phyloP scores from a whole-genome alignment of 2,113 vertebrate species.

The Amblyornis subalaris region DNA sequence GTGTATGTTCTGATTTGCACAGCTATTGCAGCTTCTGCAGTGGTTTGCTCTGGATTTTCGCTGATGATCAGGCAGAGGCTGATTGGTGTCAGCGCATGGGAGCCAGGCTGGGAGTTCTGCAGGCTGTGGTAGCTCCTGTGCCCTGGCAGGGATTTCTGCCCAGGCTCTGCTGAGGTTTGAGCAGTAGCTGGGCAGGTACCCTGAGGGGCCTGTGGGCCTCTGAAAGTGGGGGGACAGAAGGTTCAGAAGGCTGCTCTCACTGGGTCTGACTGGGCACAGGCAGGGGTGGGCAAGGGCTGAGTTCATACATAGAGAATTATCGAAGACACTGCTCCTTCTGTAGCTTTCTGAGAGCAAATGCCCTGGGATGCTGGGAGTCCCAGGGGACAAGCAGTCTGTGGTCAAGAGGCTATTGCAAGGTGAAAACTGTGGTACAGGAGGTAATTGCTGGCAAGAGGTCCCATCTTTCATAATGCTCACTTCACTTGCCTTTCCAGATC shows the following conservation, averaged over 20 bases:
- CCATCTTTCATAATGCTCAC: not conserved
- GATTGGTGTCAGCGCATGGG: not conserved
- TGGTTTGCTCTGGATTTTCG: slow-evolving; percentile 17
- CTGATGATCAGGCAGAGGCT: not conserved
- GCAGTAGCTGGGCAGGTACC: not conserved
- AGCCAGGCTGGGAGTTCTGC: not conserved
- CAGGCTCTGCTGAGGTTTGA: not conserved
- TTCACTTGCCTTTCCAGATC: not conserved
- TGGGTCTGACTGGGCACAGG: not conserved
- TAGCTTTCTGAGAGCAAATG: not conserved
- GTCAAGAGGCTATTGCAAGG: not conserved
- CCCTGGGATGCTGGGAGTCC: not conserved
- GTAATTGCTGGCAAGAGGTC: not conserved
- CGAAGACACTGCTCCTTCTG: not conserved
- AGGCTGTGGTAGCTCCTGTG: not conserved
- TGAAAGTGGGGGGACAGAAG: not conserved
- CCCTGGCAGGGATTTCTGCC: not conserved
- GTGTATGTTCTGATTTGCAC: slow-evolving; percentile 1
- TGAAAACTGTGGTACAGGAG: not conserved
- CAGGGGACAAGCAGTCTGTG: not conserved
- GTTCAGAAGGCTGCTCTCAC: not conserved
- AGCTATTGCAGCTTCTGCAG: not conserved
- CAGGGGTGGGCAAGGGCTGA: not conserved
- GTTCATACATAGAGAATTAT: not conserved
- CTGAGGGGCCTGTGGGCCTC: not conserved